Evolutionary conservation across 2,797 vertebrate genomes (phyloP), one percentile per base, ranked within the genome.

Genomic region (Sebastiscus albofasciatus): DNA sequence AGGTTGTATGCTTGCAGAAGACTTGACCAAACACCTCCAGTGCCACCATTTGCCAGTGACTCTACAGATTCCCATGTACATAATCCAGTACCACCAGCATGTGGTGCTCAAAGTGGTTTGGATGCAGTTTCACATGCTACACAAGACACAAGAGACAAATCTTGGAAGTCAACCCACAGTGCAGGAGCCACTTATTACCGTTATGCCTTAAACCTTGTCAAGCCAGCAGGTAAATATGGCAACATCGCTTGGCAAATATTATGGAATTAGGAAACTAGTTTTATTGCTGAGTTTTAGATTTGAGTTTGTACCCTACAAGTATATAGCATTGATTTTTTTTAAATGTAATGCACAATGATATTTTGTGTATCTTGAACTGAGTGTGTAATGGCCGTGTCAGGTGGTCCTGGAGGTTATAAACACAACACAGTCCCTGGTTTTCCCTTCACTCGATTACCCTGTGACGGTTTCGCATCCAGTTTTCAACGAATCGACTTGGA

Each of bases 401-500:
- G 65, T 59, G 24, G 16, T 49, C 83, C 70, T 68, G 78, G 64
- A 59, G 75, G 81, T 70, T 72, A 33, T 52, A 72, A 56, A 42
- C 12, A 56, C 39, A 79, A 26, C 11, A 8, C 75, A 49, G 52
- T 90, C 7, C 42, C 94, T n/a, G 91, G 90, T 22, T 95, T 95
- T 91, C 94, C 96, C 31, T 75, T 95, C 74, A 92, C 95, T 68
- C 95, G 92, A 33, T 92, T 95, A 59, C 93, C 93, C 67, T 82
- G 87, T 62, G 97, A 97, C 67, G 95, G 96, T 74, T 96, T 94
- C 85, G 84, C 94, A 33, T 92, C 96, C 79, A 95, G 82, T 78
- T 95, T 96, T 65, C 97, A 98, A 16, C 96, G 95, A 49, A 93
- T 99, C 31, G 96, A 96, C 73, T 89, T 99, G 87, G 96, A 99